A percentile compares a stretch with the other conserved stretches of the same genome.
Evolutionary conservation across 2,888 invertebrate genomes (phyloP).

Genomic region (Timandra comae): DNA sequence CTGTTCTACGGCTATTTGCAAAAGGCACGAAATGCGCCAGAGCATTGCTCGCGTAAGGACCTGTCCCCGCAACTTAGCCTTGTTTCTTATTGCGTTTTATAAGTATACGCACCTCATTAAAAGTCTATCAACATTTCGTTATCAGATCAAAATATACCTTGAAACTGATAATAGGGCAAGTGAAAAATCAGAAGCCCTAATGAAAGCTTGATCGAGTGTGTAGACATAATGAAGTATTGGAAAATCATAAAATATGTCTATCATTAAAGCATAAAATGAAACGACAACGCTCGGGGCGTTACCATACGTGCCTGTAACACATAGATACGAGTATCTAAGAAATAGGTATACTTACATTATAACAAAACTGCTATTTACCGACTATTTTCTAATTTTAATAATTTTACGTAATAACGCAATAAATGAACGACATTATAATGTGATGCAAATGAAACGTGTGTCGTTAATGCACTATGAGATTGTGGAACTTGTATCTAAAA

Average conservation of each 20-base stretch:
- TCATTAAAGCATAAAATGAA: conserved; percentile 32
- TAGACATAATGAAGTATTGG: conserved; percentile 35
- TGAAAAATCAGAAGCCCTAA: conserved; percentile 19
- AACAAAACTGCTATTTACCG: conserved; percentile 50
- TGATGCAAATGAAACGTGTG: conserved; percentile 55
- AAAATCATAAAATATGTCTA: conserved; percentile 37
- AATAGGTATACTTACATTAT: conserved; percentile 29
- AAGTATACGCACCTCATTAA: background rate
- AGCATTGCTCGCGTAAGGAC: conserved; percentile 15
- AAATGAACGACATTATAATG: conserved; percentile 51
- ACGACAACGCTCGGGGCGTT: conserved; percentile 32
- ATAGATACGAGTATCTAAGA: conserved; percentile 15
- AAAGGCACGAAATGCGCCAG: conserved; percentile 64
- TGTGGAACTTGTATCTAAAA: conserved; percentile 41
- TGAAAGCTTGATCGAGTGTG: conserved; percentile 24
- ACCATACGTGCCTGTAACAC: conserved; percentile 32
- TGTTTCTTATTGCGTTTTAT: conserved; percentile 3
- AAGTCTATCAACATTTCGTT: background rate
- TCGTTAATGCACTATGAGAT: conserved; percentile 40
- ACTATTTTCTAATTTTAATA: conserved; percentile 56
- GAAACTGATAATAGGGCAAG: conserved; percentile 15
- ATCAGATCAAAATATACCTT: conserved; percentile 5
- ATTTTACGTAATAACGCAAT: conserved; percentile 55
- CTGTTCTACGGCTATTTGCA: conserved; percentile 74
- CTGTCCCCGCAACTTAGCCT: conserved; percentile 14